phyloP scores from a whole-genome alignment of 2,888 invertebrate genomes.

The Melanotus villosus region DNA sequence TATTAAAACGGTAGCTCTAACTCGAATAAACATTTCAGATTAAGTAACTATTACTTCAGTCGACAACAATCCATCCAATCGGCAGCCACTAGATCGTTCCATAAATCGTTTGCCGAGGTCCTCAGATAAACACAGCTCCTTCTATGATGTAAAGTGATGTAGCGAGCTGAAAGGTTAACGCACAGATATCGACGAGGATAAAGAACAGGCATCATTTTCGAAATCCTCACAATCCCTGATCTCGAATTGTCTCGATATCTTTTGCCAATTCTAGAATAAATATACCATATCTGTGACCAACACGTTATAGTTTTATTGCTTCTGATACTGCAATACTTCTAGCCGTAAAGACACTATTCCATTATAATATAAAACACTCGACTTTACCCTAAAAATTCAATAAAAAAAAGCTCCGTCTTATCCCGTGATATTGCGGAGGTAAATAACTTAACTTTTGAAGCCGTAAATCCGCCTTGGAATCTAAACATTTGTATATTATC shows the following conservation, averaged over 20 bases:
- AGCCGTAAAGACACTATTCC: constrained; percentile 7
- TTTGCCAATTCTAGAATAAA: constrained; percentile 48
- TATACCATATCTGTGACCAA: constrained; percentile 47
- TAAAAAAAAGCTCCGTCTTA: constrained; percentile 1
- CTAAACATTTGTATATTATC: constrained; percentile 24
- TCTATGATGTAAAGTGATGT: constrained; percentile 48
- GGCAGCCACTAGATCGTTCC: constrained; percentile 42
- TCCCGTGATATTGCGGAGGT: constrained; percentile 1
- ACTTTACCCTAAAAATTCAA: neutral
- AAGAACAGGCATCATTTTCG: constrained; percentile 47
- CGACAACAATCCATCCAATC: constrained; percentile 42
- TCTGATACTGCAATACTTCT: constrained; percentile 12
- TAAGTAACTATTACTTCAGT: constrained; percentile 32
- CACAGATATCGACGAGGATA: constrained; percentile 43
- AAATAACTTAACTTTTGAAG: constrained; percentile 20
- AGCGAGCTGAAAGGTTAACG: constrained; percentile 46
- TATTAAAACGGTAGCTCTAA: constrained; percentile 6
- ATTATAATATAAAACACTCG: constrained; percentile 24
- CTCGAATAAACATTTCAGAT: constrained; percentile 23
- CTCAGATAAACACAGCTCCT: constrained; percentile 44
- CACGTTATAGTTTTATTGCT: constrained; percentile 45
- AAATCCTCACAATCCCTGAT: constrained; percentile 47
- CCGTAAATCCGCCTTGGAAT: constrained; percentile 7
- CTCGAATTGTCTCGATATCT: constrained; percentile 48
- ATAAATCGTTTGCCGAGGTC: constrained; percentile 45